Evolutionary conservation across 2,113 vertebrate species (phyloP).

Genomic region (Tenebrosternarchus preto): DNA sequence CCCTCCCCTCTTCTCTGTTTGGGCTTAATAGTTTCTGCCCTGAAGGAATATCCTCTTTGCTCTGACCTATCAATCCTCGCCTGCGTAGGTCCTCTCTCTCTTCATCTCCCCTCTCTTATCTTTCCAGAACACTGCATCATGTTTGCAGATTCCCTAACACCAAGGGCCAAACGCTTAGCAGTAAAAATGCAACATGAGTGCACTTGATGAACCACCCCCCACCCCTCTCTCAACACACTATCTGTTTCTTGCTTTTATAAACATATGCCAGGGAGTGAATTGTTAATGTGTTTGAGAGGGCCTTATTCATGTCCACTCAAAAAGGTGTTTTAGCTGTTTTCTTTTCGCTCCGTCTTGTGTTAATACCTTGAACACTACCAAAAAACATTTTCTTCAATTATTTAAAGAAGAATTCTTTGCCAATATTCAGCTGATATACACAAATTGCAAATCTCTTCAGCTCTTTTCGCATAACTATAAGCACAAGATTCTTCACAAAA

Average conservation of each 20-base stretch:
- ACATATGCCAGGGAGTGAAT: not conserved
- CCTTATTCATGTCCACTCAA: conserved; percentile 47
- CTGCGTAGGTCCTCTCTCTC: conserved; percentile 20
- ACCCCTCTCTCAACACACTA: not conserved
- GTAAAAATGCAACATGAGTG: conserved; percentile 47
- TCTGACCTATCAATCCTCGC: conserved; percentile 8
- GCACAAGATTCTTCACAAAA: no score
- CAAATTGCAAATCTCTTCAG: no score
- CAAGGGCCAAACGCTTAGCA: conserved; percentile 32
- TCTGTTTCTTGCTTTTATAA: not conserved
- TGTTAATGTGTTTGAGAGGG: not conserved
- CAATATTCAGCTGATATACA: no score
- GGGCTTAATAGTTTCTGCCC: not conserved
- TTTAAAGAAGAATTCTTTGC: no score
- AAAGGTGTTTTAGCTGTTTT: conserved; percentile 5
- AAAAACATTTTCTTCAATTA: no score
- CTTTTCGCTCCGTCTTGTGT: conserved; percentile 6
- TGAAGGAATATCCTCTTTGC: not conserved
- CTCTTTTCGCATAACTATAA: no score
- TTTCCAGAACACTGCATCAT: conserved; percentile 41
- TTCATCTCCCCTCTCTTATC: not conserved
- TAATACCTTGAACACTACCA: no score
- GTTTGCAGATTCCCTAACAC: conserved; percentile 36
- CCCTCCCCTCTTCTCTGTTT: not conserved
- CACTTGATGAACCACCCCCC: not conserved